Evolutionary conservation across 2,113 vertebrate species (phyloP), one percentile per base, ranked within the genome.

Genomic region (Nothobranchius furzeri): DNA sequence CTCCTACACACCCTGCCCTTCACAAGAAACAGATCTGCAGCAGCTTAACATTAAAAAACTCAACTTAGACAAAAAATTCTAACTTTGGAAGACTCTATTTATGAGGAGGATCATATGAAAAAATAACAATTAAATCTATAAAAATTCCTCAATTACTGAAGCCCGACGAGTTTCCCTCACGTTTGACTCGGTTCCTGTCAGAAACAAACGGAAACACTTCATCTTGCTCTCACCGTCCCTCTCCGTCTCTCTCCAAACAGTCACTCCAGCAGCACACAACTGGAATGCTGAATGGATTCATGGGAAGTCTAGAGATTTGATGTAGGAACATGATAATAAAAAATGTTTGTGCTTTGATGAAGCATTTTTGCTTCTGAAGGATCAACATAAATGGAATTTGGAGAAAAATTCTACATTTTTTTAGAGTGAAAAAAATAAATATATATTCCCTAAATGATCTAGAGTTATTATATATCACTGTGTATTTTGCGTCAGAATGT

Each of bases 1-100:
- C 62, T 77, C 63, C 70, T 63, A 69, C 66, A 49, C 48, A 61
- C 25, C 17, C 70, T 76, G 78, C 74, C 76, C 80, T 76, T 70
- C 55, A 52, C 64, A 83, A 89, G 10, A 47, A n/a, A 60, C 17
- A 60, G 30, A 30, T 30, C 30, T 30, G 30, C 30, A 30, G 61
- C 58, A 61, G 52, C 64, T 58, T 15, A 56, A 48, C 46, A 61
- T 14, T 20, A 20, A 54, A 67, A 50, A 52, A 43, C 56, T 6
- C 17, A 60, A 66, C 9, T 37, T 56, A 64, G 47, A 50, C 15
- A 35, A 50, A 58, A 64, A 15, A 56, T 83, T 14, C 58, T 13
- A 68, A 60, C 81, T 20, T 66, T 82, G 53, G 3, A 20, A 55
- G 63, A 36, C 49, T 8, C 25, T 48, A 20, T 72, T n/a, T 20